phyloP scores from a whole-genome alignment of 2,797 vertebrate genomes.

The Alauda arvensis region DNA sequence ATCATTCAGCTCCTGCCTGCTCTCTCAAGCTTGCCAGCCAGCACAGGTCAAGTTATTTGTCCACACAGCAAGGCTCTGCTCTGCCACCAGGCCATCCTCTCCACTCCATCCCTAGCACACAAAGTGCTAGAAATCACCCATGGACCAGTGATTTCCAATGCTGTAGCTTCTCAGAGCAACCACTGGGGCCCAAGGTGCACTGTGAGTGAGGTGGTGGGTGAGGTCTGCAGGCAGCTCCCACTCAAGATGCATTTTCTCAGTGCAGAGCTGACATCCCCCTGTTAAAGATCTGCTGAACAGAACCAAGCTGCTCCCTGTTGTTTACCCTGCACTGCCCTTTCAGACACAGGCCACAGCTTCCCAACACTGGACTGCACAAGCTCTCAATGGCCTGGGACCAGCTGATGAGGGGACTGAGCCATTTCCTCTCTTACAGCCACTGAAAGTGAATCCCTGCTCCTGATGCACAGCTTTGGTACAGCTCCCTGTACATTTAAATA shows the following conservation, averaged over 20 bases:
- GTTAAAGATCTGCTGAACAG: neutral
- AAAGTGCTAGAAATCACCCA: neutral
- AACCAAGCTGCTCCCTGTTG: neutral
- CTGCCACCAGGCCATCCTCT: neutral
- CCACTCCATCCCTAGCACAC: neutral
- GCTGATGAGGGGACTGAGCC: constrained; percentile 8
- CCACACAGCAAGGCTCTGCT: neutral
- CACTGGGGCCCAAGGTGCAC: neutral
- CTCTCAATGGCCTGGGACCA: neutral
- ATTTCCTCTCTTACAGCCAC: neutral
- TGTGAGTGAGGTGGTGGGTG: neutral
- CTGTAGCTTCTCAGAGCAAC: neutral
- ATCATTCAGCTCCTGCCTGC: neutral
- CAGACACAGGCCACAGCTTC: neutral
- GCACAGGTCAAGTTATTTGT: neutral
- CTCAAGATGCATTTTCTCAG: neutral
- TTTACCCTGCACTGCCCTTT: neutral
- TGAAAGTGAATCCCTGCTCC: constrained; percentile 8
- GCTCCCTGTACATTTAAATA: neutral
- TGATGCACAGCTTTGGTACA: constrained; percentile 16
- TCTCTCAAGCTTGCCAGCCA: neutral
- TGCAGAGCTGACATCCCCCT: neutral
- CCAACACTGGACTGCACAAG: neutral
- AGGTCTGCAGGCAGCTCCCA: neutral
- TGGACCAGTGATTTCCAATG: neutral